Evolutionary conservation across 2,113 vertebrate genomes (phyloP).

Genomic region (Accipiter virgatus): DNA sequence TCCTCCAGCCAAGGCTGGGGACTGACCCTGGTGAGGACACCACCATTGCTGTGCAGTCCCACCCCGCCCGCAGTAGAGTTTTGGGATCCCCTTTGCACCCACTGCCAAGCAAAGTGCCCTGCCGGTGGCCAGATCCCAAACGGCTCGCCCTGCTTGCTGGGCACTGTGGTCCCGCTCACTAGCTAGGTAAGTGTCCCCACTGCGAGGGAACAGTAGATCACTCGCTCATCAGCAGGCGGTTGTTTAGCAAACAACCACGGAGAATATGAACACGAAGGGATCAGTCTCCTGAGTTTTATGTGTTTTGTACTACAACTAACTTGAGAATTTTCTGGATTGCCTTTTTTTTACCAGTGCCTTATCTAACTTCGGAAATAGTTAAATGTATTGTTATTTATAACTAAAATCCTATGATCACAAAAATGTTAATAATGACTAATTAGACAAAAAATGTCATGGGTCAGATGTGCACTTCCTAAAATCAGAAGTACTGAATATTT

Average conservation of each 20-base stretch:
- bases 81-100: background rate
- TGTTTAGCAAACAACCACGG: background rate
- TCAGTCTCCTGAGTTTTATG: background rate
- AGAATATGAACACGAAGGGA: background rate
- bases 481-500: background rate
- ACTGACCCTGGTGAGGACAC: background rate
- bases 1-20: background rate
- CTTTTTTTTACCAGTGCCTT: background rate
- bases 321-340: background rate
- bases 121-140: background rate
- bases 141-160: background rate
- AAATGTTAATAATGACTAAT: background rate
- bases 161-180: background rate
- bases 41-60: background rate
- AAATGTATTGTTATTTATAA: background rate
- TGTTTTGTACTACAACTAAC: background rate
- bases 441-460: background rate
- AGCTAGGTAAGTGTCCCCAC: background rate
- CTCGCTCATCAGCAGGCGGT: rapidly evolving
- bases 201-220: background rate
- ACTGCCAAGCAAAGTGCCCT: background rate
- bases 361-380: background rate
- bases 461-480: background rate
- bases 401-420: background rate
- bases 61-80: background rate